Conservation (phyloP, 1,140 invertebrate species). For the Drosophila lacteicornis region DNA sequence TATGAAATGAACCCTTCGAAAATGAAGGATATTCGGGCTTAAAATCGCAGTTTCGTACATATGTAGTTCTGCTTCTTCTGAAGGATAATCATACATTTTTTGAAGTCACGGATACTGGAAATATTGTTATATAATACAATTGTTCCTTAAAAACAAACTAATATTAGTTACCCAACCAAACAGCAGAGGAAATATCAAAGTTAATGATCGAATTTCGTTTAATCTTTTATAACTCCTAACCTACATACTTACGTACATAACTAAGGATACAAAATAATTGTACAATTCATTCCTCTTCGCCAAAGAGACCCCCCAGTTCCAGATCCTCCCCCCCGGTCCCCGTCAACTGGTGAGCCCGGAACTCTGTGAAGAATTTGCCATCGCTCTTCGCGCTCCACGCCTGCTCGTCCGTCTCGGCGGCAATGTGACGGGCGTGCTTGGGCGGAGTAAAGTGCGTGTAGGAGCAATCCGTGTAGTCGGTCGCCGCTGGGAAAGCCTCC, state of each 20-base stretch:
- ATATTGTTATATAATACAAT: no score
- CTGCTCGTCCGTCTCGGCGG: slow-evolving; percentile 41
- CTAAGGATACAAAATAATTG: neutral
- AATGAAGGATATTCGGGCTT: no score
- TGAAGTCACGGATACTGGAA: no score
- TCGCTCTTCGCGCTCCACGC: slow-evolving; percentile 61
- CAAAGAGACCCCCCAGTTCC: slow-evolving; percentile 57
- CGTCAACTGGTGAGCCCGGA: slow-evolving; percentile 51
- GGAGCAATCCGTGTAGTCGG: slow-evolving; percentile 59
- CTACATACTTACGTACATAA: neutral
- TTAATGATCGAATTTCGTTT: neutral
- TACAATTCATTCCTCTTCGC: slow-evolving; percentile 34
- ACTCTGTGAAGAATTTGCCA: slow-evolving; percentile 77
- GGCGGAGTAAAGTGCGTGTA: slow-evolving; percentile 71
- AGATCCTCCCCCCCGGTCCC: slow-evolving; percentile 43
- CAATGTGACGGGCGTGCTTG: slow-evolving; percentile 55
- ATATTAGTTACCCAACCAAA: neutral
- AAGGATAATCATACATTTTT: no score
- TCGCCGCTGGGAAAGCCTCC: neutral
- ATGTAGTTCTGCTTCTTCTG: no score
- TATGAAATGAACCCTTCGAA: no score
- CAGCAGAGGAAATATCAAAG: neutral
- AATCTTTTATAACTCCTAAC: neutral
- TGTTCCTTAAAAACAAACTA: no score
- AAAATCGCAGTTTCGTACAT: no score